Evolutionary conservation across 2,797 vertebrate species (phyloP), one percentile per base, ranked within the genome.

Genomic region (Sebastes diploproa): DNA sequence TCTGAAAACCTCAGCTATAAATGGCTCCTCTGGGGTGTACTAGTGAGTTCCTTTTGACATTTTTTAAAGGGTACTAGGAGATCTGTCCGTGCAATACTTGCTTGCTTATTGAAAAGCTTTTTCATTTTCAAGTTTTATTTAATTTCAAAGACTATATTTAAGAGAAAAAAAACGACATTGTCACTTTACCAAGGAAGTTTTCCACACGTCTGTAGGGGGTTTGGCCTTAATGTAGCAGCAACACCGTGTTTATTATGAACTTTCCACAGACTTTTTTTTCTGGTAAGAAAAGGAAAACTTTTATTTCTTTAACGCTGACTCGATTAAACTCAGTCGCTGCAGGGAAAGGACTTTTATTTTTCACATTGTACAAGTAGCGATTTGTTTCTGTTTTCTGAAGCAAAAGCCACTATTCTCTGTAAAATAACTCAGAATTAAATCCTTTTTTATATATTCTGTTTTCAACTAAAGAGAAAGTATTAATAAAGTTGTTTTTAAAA

Each of bases 181-280:
- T 97, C 98, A 99, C 98, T 99, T 99, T 99, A 99, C 96, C 94
- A 95, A 96, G 93, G 84, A 95, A 92, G 84, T 95, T 95, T 96
- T 96, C 95, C 91, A 95, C 95, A 95, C 95, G 93, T 96, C 95
- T 96, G 95, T 97, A 96, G 92, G 90, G 88, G 78, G 88, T 88
- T 93, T 96, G 96, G 96, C 97, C 97, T 98, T 98, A 98, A 97
- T 97, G 97, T 99, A 99, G 98, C 98, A 97, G 96, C 96, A 97
- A 96, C 95, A 87, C 96, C 84, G 92, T 97, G 95, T 96, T 96
- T 91, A 79, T 93, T 42, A 78, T 88, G 62, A 91, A 86, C 81
- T 86, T 97, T 98, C 96, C 96, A 97, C 97, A 97, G 96, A 97
- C 94, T 94, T 96, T 95, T 96, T 46, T 96, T 82, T 69, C 95